Percentiles rank a stretch among this genome's conserved stretches.
Evolutionary conservation across 2,797 vertebrate species (phyloP).

Genomic region (Peromyscus aztecus): DNA sequence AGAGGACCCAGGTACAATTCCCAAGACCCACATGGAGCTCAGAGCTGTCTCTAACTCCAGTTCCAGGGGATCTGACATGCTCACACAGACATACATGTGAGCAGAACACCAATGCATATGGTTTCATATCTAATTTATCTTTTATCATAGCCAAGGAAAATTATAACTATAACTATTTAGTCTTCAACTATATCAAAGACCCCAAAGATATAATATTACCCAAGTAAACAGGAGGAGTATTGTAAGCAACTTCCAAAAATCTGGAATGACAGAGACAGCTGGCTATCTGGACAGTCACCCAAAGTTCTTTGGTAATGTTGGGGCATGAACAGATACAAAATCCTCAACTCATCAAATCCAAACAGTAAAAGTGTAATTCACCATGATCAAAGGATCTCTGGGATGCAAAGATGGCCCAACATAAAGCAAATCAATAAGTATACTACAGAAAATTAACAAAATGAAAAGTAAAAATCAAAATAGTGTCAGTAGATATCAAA

Average conservation of each 20-base stretch:
- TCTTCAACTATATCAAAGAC: no score
- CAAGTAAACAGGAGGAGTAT: no score
- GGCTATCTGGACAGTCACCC: no score
- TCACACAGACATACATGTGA: background rate
- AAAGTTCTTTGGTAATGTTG: no score
- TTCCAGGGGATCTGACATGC: background rate
- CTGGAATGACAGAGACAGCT: no score
- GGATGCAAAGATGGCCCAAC: background rate
- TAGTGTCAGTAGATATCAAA: background rate
- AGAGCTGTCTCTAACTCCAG: background rate
- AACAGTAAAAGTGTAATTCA: background rate
- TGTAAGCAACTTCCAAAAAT: no score
- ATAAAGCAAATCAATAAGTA: background rate
- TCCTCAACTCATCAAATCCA: background rate
- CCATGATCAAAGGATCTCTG: background rate
- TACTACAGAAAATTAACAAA: background rate
- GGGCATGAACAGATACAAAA: background rate
- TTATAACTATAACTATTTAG: no score
- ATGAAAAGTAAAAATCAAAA: background rate
- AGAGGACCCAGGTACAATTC: background rate
- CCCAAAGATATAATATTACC: no score
- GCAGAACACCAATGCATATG: background rate
- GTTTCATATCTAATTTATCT: no score
- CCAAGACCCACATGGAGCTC: background rate
- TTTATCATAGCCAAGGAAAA: no score